These are phyloP conservation scores for Pterostichus madidus DNA, from an alignment of 2,888 invertebrate genomes.

Conservation along the genomic window DNA sequence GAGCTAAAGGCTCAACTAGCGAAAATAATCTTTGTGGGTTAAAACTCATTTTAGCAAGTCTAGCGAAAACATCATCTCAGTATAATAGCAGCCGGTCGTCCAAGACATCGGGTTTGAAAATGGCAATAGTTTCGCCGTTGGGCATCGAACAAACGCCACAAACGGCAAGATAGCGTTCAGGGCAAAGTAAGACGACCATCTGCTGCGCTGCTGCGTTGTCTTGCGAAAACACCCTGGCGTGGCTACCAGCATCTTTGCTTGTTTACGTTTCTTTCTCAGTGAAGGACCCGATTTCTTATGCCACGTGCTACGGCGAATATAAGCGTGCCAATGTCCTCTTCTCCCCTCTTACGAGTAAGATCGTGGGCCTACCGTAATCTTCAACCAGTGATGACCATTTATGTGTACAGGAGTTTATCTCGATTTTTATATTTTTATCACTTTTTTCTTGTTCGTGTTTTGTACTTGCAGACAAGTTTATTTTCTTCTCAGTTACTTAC, in stretches of 20 bases:
- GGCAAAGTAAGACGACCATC: slow-evolving; percentile 49
- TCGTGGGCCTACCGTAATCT: slow-evolving; percentile 19
- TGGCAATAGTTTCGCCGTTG: slow-evolving; percentile 49
- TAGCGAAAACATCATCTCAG: slow-evolving; percentile 17
- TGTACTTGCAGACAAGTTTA: slow-evolving; percentile 14
- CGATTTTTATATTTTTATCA: slow-evolving; percentile 30
- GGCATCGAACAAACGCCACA: slow-evolving; percentile 40
- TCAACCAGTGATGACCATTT: slow-evolving; percentile 40
- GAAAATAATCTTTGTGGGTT: slow-evolving; percentile 8
- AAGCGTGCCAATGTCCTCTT: slow-evolving; percentile 56
- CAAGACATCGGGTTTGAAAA: slow-evolving; percentile 23
- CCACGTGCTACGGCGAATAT: slow-evolving; percentile 56
- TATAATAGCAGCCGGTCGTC: slow-evolving; percentile 14
- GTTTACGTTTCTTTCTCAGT: slow-evolving; percentile 64
- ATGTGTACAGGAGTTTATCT: slow-evolving; percentile 40
- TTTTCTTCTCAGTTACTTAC: background rate
- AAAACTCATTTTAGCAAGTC: slow-evolving; percentile 23
- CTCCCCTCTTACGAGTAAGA: slow-evolving; percentile 17
- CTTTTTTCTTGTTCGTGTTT: slow-evolving; percentile 19
- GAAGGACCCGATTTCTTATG: slow-evolving; percentile 54
- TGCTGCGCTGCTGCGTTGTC: slow-evolving; percentile 31
- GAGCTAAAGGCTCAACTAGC: slow-evolving; percentile 8
- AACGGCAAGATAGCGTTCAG: slow-evolving; percentile 42
- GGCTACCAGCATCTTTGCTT: slow-evolving; percentile 63
- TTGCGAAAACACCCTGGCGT: slow-evolving; percentile 55